These are phyloP conservation scores for Cheilosia urbana DNA, from an alignment of 2,888 invertebrate genomes.

Conservation along the genomic window DNA sequence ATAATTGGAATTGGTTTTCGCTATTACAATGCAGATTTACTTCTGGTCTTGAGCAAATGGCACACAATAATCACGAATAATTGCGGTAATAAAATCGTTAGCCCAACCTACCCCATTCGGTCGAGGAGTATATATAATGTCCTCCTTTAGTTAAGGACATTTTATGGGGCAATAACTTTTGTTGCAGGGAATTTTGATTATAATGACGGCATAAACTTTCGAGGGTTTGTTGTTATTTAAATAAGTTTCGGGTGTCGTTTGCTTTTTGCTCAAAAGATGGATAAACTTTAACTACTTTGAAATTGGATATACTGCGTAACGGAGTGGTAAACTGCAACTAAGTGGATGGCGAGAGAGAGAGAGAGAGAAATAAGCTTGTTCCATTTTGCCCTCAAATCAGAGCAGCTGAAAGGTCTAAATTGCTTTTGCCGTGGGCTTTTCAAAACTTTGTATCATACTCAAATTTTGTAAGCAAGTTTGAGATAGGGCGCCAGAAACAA, in stretches of 20 bases:
- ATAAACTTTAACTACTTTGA: no score
- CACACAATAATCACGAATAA: conserved; percentile 55
- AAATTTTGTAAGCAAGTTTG: no score
- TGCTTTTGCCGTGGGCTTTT: no score
- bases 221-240: conserved; percentile 46
- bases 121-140: background rate
- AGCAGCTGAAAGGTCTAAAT: no score
- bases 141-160: conserved; percentile 25
- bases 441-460: no score
- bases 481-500: no score
- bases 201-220: conserved; percentile 50
- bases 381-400: no score
- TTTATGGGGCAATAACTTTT: conserved; percentile 68
- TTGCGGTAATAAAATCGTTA: conserved; percentile 66
- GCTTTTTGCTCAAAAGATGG: background rate
- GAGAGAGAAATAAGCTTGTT: no score
- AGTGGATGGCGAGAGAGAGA: no score
- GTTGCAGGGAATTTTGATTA: conserved; percentile 54
- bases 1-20: conserved; percentile 59
- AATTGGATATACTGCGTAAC: no score
- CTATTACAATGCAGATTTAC: conserved; percentile 57
- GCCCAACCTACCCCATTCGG: background rate
- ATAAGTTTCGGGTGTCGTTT: conserved; percentile 46
- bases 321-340: no score
- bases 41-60: conserved; percentile 36